Evolutionary conservation across 1,140 invertebrate genomes (phyloP).

Genomic region (Rhizoglyphus robini): DNA sequence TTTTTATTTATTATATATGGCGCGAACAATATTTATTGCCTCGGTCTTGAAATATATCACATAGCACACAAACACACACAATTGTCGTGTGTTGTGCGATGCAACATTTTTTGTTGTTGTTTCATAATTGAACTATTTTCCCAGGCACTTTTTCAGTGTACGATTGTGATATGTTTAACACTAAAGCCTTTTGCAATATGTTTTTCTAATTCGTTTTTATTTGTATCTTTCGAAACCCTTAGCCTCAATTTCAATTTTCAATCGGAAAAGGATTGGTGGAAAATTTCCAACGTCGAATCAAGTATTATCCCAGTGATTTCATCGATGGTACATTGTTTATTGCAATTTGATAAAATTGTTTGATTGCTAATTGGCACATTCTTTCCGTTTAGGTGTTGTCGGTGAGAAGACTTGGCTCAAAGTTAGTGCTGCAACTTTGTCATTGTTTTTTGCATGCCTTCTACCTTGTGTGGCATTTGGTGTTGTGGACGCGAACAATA

Average conservation of each 20-base stretch:
- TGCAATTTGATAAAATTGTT: slow-evolving; percentile 12
- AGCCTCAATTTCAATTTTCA: not conserved
- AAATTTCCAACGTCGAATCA: slow-evolving; percentile 30
- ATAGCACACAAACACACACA: too few species aligned
- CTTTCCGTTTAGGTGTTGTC: slow-evolving; percentile 32
- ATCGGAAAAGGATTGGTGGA: slow-evolving; percentile 28
- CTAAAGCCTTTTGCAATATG: not conserved
- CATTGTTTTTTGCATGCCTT: slow-evolving; percentile 42
- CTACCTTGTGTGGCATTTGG: slow-evolving; percentile 42
- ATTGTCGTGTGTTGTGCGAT: not conserved
- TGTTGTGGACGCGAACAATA: slow-evolving; percentile 40
- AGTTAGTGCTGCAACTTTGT: slow-evolving; percentile 33
- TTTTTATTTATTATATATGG: too few species aligned
- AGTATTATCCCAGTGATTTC: slow-evolving; percentile 31
- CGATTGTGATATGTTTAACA: not conserved
- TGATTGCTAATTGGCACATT: not conserved
- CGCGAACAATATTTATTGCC: not conserved
- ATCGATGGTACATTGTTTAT: slow-evolving; percentile 28
- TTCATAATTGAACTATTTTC: too few species aligned
- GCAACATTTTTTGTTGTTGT: not conserved
- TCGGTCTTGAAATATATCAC: too few species aligned
- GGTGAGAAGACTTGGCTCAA: slow-evolving; percentile 43
- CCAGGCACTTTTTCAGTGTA: not conserved
- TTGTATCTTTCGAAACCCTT: too few species aligned
- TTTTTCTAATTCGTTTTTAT: too few species aligned